phyloP scores from a whole-genome alignment of 2,797 vertebrate species.

The Kryptolebias ocellatus region DNA sequence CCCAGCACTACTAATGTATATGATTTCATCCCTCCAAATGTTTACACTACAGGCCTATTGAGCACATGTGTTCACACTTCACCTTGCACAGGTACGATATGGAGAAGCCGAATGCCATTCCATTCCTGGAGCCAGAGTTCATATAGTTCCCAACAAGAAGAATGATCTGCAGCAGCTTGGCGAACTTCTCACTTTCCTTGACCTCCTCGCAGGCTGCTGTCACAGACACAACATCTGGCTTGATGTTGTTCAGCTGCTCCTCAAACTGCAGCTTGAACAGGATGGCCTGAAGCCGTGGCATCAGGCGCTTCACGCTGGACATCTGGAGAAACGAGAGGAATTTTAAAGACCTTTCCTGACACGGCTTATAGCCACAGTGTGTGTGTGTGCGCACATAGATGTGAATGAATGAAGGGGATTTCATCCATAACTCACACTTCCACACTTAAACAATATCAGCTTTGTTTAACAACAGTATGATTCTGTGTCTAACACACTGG shows the following conservation, averaged over 20 bases:
- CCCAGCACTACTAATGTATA: too few relatives aligned
- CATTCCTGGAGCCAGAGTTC: slow-evolving; percentile 92
- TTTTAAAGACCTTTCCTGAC: slow-evolving; percentile 12
- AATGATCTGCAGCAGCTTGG: slow-evolving; percentile 85
- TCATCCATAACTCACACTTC: slow-evolving; percentile 30
- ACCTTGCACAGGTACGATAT: slow-evolving; percentile 89
- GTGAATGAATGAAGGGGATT: slow-evolving; percentile 28
- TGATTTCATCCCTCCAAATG: not conserved
- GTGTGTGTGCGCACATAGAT: not conserved
- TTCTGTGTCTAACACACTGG: slow-evolving; percentile 23
- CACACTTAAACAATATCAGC: slow-evolving; percentile 47
- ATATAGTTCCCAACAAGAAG: slow-evolving; percentile 91
- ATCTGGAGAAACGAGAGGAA: slow-evolving; percentile 76
- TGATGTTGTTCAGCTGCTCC: slow-evolving; percentile 91
- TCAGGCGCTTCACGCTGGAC: slow-evolving; percentile 85
- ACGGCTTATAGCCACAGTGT: slow-evolving; percentile 4
- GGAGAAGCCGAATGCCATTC: slow-evolving; percentile 88
- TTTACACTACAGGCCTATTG: not conserved
- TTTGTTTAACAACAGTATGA: slow-evolving; percentile 43
- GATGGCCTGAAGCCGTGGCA: slow-evolving; percentile 86
- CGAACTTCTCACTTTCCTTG: slow-evolving; percentile 84
- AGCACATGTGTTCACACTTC: slow-evolving; percentile 6
- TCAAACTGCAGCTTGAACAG: slow-evolving; percentile 90
- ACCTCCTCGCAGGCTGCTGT: slow-evolving; percentile 92
- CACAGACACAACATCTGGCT: slow-evolving; percentile 92